A percentile compares a stretch with the other conserved stretches of the same genome.
These are phyloP conservation scores for Tinea trinotella DNA, from an alignment of 2,888 invertebrate genomes.

Conservation along the genomic window DNA sequence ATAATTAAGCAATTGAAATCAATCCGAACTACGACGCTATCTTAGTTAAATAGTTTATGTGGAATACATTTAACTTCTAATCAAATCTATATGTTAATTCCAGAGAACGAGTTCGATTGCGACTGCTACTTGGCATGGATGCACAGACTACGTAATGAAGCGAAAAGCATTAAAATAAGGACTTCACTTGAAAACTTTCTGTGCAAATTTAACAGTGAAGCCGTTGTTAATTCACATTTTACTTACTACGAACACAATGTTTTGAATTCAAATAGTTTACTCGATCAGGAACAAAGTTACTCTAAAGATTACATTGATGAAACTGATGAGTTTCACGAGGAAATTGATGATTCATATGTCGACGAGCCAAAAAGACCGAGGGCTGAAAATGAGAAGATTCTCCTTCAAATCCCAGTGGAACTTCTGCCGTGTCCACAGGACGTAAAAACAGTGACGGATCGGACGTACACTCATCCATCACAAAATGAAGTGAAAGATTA, in stretches of 20 bases:
- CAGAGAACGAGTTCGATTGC: slow-evolving; percentile 88
- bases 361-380: slow-evolving; percentile 51
- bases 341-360: slow-evolving; percentile 49
- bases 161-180: slow-evolving; percentile 79
- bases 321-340: slow-evolving; percentile 51
- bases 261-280: slow-evolving; percentile 49
- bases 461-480: slow-evolving; percentile 68
- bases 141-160: slow-evolving; percentile 82
- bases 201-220: slow-evolving; percentile 75
- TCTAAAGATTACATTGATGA: slow-evolving; percentile 51
- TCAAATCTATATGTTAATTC: slow-evolving; percentile 32
- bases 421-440: slow-evolving; percentile 74
- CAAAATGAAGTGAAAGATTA: slow-evolving; percentile 71
- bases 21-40: too few species aligned
- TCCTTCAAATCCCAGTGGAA: slow-evolving; percentile 72
- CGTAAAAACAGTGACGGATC: slow-evolving; percentile 74
- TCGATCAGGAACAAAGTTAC: slow-evolving; percentile 45
- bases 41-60: too few species aligned
- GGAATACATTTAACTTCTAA: not conserved
- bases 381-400: slow-evolving; percentile 54
- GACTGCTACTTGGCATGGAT: slow-evolving; percentile 89
- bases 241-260: slow-evolving; percentile 55
- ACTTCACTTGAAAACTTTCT: slow-evolving; percentile 81
- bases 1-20: too few species aligned
- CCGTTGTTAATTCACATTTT: slow-evolving; percentile 51